Base-by-base conservation (phyloP, 2,797 vertebrate species). In the Epinephelus coioides region DNA sequence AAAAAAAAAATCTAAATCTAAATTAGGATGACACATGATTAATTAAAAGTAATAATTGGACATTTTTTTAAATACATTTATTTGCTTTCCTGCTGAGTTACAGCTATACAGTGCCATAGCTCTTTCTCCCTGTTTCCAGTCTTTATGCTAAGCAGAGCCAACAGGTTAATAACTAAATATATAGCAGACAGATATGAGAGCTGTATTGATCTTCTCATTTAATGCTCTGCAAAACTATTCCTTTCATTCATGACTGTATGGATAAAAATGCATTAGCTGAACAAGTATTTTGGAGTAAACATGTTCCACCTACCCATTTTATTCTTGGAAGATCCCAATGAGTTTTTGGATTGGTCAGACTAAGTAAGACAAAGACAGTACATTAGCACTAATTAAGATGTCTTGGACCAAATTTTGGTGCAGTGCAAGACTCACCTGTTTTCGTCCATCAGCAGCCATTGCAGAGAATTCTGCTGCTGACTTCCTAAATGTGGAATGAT, bases 241-340 rank as follows among this genome's bases (percentile, higher is more conserved):
- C 7, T 57, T 68, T 50, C 14, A 62, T 34, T 30, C 10, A 66
- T 2, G 5, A 30, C 38, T 38, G 34, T 61, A 56, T 3, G 6
- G 11, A 19, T 30, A 49, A 6, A 69, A n/a, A 60, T 27, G 9
- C 40, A 68, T 4, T 49, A 7, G 44, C 5, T 64, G 15, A 60
- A 49, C 12, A 30, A 10, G 46, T 21, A 49, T 38, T 78, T 14
- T 43, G 12, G 11, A 60, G 30, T 55, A 50, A 73, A 71, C 12
- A 27, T 57, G 27, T 46, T 74, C 11, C 30, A 91, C 91, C 89
- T 82, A 96, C 96, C 95, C 82, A 95, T 94, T 92, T 95, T 95
- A 78, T 93, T 95, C 78, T 88, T 95, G 46, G 93, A 90, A 51
- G 91, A 92, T 74, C 89, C 94, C 55, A 85, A 73, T 18, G 89